Evolutionary conservation across 2,113 vertebrate genomes (phyloP).

Genomic region (Hydrolagus affinis): DNA sequence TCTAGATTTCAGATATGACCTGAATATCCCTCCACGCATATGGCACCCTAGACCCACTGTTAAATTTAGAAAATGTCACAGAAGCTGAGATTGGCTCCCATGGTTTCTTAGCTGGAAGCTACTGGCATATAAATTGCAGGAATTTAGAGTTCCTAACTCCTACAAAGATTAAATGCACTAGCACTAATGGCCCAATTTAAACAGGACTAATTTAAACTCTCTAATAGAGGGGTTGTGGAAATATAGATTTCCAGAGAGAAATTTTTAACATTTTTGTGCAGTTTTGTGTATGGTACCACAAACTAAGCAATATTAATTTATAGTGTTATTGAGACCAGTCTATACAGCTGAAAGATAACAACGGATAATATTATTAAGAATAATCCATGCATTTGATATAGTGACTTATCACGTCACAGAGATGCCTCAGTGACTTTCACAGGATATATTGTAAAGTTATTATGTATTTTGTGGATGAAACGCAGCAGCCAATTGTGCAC

Average conservation of each 20-base stretch:
- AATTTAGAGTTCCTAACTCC: not conserved
- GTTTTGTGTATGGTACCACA: no score
- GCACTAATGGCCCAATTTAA: not conserved
- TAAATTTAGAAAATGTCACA: conserved; percentile 22
- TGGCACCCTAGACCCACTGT: not conserved
- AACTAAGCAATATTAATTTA: no score
- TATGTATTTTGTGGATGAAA: no score
- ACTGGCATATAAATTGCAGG: not conserved
- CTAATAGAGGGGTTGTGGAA: not conserved
- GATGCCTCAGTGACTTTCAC: no score
- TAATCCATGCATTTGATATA: no score
- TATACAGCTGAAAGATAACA: no score
- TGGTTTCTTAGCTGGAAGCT: conserved; percentile 2
- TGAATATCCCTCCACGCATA: not conserved
- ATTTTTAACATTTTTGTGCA: no score
- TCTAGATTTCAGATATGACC: not conserved
- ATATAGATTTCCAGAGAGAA: not conserved
- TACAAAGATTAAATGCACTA: not conserved
- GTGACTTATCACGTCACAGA: no score
- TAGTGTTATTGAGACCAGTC: no score
- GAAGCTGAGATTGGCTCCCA: conserved; percentile 10
- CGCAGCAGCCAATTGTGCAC: no score
- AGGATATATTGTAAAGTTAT: no score
- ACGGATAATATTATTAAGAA: no score
- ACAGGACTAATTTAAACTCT: not conserved